phyloP scores from a whole-genome alignment of 2,113 vertebrate genomes.

The Colossoma macropomum region DNA sequence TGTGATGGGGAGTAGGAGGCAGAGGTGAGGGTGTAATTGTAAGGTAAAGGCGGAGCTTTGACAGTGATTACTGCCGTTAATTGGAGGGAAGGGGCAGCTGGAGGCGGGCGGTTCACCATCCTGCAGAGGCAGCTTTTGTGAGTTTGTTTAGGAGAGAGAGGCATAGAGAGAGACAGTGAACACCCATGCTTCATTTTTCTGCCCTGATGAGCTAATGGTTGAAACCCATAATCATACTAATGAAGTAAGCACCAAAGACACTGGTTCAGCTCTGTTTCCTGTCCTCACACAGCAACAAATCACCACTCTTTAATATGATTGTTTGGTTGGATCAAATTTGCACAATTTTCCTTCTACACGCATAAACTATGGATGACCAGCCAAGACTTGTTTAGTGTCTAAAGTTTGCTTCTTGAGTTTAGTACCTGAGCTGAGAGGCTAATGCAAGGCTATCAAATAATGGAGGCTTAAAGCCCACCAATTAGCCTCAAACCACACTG shows the following conservation, averaged over 20 bases:
- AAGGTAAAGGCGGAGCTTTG: conserved; percentile 53
- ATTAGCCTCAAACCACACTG: no score
- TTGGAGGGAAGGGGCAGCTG: conserved; percentile 56
- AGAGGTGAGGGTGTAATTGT: conserved; percentile 65
- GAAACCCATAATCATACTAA: conserved; percentile 16
- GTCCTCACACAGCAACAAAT: background rate
- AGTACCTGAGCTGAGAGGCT: no score
- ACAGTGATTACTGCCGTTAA: conserved; percentile 59
- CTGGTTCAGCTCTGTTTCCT: background rate
- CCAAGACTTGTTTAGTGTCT: no score
- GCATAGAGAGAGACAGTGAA: conserved; percentile 24
- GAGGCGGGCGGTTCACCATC: conserved; percentile 47
- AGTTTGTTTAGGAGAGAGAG: conserved; percentile 52
- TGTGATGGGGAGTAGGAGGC: conserved; percentile 62
- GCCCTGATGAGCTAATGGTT: conserved; percentile 39
- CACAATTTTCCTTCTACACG: no score
- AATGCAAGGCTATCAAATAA: no score
- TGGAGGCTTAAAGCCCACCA: no score
- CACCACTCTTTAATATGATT: background rate
- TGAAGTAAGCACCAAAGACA: conserved; percentile 23
- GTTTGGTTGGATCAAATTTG: background rate
- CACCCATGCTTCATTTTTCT: conserved; percentile 33
- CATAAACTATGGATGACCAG: no score
- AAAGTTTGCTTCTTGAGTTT: no score
- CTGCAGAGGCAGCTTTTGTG: conserved; percentile 53